These are phyloP conservation scores for Drosophila paulistorum DNA, from an alignment of 1,140 invertebrate species.

Conservation along the genomic window DNA sequence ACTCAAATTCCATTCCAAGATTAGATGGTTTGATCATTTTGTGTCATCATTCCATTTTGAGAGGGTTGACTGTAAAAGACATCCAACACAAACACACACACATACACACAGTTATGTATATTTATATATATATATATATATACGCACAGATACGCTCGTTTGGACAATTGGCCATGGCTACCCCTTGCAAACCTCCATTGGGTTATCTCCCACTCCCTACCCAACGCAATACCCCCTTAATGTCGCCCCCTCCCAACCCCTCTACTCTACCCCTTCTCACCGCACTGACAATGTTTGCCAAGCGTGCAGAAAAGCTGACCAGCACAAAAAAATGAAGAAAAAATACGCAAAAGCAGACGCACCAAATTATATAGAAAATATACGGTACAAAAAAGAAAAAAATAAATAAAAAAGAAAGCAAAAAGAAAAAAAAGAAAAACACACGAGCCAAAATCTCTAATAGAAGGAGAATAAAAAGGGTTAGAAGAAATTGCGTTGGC, in stretches of 20 bases:
- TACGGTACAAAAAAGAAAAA: conserved; percentile 43
- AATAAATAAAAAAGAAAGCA: conserved; percentile 41
- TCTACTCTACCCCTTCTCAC: neutral
- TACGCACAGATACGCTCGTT: conserved; percentile 48
- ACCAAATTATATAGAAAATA: conserved; percentile 76
- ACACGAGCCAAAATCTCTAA: conserved; percentile 50
- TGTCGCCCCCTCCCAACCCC: neutral
- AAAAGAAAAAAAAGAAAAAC: conserved; percentile 45
- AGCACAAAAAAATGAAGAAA: conserved; percentile 61
- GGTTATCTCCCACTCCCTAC: neutral
- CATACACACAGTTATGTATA: conserved; percentile 6
- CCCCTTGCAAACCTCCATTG: conserved; percentile 32
- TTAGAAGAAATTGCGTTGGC: conserved; percentile 64
- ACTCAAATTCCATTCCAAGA: too few relatives aligned
- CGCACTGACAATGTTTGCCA: conserved; percentile 57
- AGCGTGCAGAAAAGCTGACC: conserved; percentile 79
- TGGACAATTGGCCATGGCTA: conserved; percentile 73
- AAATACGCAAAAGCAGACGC: conserved; percentile 44
- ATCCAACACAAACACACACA: conserved; percentile 21
- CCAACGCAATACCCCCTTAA: neutral
- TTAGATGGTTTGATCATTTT: too few relatives aligned
- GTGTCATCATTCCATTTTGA: too few relatives aligned
- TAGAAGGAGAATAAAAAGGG: conserved; percentile 59
- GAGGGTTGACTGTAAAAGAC: conserved; percentile 17
- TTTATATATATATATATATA: conserved; percentile 9